Percentiles rank a stretch among this genome's conserved stretches.
phyloP scores from a whole-genome alignment of 2,797 vertebrate species.

The Micromesistius poutassou region DNA sequence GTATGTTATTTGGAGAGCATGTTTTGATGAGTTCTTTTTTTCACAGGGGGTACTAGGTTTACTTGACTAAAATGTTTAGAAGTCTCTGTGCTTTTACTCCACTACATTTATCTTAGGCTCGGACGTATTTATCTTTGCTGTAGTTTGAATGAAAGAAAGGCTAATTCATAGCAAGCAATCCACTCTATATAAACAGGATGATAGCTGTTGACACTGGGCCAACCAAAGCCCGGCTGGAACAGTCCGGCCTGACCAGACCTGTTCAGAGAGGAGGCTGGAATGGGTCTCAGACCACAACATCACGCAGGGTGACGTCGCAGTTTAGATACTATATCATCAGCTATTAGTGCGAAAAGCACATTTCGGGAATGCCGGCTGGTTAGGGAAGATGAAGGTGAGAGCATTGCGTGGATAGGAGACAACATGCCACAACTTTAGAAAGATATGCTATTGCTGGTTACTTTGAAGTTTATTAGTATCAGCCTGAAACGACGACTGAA shows the following conservation, averaged over 20 bases:
- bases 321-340: not conserved
- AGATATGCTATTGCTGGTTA: no score
- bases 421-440: no score
- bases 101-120: not conserved
- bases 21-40: no score
- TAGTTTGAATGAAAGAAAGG: not conserved
- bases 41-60: no score
- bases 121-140: not conserved
- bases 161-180: not conserved
- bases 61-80: not conserved
- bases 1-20: not conserved
- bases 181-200: not conserved
- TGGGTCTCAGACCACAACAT: not conserved
- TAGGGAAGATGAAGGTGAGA: no score
- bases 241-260: not conserved
- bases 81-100: not conserved
- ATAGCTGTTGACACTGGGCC: conserved; percentile 13
- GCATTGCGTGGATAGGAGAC: no score
- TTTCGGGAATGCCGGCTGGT: no score
- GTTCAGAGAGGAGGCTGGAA: not conserved
- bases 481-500: no score
- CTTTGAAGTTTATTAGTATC: no score
- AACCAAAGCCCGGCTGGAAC: not conserved
- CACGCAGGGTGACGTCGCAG: not conserved
- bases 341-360: no score